Evolutionary conservation across 2,888 invertebrate species (phyloP), one percentile per base, ranked within the genome.

Genomic region (Maniola hyperantus): DNA sequence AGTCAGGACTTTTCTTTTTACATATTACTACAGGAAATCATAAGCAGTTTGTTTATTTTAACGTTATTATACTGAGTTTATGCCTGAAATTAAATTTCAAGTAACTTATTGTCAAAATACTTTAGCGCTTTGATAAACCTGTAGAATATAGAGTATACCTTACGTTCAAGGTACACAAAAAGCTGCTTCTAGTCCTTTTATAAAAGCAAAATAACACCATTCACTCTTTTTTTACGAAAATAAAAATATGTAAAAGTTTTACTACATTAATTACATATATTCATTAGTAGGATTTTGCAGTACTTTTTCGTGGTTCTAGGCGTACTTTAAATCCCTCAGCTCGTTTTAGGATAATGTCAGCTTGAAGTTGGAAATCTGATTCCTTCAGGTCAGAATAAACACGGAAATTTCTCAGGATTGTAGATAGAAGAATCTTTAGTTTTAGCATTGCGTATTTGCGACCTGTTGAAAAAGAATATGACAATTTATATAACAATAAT

Each of bases 401-500:
- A 68, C 93, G 94, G 93, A 95, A 96, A 80, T 95, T 95, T 76
- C 96, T 93, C 74, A 96, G 80, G 76, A 96, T 94, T 66, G 96
- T 96, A 6, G 96, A 95, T 20, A 96, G 90, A 69, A 96, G 93
- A 69, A 96, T 95, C 88, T 96, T 96, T 78, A 96, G 88, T 82
- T 96, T 96, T 74, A 96, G 87, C 95, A 96, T 96, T 48, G 96
- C 96, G 82, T 96, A 96, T 84, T 96, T 96, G 71, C 96, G 95
- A 83, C 94, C 96, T 96, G 83, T 74, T 50, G 46, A 33, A 59
- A 36, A 57, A 57, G 0, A 20, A 26, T 5, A 26, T 26, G 26
- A 26, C 26, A 26, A 26, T 26, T 26, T 26, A 26, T 26, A 26
- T 26, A 26, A 26, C 26, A 26, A 26, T 39, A 1, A 11, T 10